These are phyloP conservation scores for Diadophis punctatus DNA, from an alignment of 2,113 vertebrate species.

Conservation along the genomic window DNA sequence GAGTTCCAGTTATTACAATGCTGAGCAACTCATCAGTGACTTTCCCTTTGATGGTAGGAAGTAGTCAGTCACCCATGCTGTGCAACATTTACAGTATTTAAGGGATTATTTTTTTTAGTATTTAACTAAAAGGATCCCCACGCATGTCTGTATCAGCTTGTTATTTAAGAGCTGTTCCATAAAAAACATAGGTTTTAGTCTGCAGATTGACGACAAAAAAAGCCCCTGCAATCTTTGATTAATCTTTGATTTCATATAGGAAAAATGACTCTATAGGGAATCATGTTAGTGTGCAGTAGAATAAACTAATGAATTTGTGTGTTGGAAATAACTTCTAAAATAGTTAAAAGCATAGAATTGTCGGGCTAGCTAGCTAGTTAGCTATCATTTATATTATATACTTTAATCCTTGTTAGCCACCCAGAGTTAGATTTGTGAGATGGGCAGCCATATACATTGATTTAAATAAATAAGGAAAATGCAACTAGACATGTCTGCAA, in stretches of 20 bases:
- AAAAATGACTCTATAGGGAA: neutral
- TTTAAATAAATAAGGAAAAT: neutral
- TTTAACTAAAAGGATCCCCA: neutral
- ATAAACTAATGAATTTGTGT: neutral
- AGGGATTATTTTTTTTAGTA: neutral
- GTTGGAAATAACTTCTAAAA: neutral
- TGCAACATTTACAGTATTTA: neutral
- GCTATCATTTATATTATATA: neutral
- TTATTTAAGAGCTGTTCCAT: neutral
- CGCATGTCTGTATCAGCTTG: neutral
- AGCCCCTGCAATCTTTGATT: neutral
- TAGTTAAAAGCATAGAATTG: neutral
- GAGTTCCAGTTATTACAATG: conserved; percentile 86
- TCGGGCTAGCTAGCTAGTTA: neutral
- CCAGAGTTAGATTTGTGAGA: neutral
- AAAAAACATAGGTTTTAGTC: neutral
- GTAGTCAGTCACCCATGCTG: neutral
- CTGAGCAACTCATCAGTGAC: conserved; percentile 88
- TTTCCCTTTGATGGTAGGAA: conserved; percentile 94
- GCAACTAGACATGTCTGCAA: neutral
- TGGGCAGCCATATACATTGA: neutral
- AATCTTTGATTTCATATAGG: neutral
- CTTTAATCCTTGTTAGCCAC: neutral
- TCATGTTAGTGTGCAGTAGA: neutral
- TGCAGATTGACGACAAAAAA: neutral